A percentile compares a stretch with the other conserved stretches of the same genome.
These are phyloP conservation scores for Trichonephila clavipes DNA, from an alignment of 1,140 invertebrate genomes.

Conservation along the genomic window DNA sequence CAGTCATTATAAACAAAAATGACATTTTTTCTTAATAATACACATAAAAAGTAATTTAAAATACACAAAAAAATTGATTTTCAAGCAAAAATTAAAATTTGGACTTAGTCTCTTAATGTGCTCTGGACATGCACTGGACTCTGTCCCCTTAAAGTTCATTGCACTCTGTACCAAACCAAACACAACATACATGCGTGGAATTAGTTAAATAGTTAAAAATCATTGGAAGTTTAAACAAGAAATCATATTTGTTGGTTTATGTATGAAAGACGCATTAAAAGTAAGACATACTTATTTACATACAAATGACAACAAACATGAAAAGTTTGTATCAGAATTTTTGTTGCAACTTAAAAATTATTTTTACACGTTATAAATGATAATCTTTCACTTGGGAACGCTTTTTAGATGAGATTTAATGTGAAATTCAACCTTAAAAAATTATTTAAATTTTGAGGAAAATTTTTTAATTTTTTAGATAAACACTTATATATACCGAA, in stretches of 20 bases:
- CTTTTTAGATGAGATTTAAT: background rate
- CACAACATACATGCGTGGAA: background rate
- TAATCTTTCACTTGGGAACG: background rate
- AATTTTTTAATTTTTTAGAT: background rate
- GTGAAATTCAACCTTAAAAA: no score
- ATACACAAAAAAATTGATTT: background rate
- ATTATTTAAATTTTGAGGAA: background rate
- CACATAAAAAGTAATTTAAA: background rate
- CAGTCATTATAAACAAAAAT: background rate
- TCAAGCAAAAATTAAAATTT: background rate
- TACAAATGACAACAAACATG: background rate
- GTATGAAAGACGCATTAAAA: background rate
- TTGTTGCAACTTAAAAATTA: background rate
- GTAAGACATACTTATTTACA: background rate
- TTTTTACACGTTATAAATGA: no score
- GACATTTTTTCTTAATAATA: background rate
- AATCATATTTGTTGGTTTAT: background rate
- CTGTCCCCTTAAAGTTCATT: slow-evolving; percentile 44
- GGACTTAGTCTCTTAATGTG: background rate
- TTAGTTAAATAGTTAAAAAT: background rate
- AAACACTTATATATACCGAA: background rate
- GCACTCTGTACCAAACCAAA: background rate
- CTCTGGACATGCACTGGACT: background rate
- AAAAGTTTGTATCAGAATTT: background rate
- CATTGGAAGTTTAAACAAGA: background rate